Evolutionary conservation across 2,113 vertebrate genomes (phyloP).

Genomic region (Tylochromis polylepis): DNA sequence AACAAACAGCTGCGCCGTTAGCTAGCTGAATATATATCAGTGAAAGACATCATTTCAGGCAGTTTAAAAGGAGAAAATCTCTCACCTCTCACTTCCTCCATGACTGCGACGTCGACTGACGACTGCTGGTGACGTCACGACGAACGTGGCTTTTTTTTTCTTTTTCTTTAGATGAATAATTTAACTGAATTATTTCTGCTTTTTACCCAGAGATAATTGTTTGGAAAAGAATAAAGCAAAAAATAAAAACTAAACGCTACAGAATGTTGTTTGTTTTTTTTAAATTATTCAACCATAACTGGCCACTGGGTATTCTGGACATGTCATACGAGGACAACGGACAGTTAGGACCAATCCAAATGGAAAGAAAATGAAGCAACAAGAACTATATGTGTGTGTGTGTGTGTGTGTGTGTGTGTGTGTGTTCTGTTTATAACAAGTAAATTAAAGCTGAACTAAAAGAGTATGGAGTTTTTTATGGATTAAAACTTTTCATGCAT

Average conservation of each 20-base stretch:
- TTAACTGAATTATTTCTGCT: neutral
- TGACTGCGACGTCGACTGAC: slow-evolving; percentile 48
- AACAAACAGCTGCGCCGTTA: fast-evolving
- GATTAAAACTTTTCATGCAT: neutral
- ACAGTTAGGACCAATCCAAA: neutral
- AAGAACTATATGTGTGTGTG: neutral
- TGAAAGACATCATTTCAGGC: neutral
- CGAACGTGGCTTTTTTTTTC: neutral
- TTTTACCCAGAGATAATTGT: neutral
- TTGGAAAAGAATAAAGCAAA: neutral
- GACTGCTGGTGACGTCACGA: slow-evolving; percentile 51
- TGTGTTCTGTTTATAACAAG: neutral
- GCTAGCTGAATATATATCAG: too few relatives aligned
- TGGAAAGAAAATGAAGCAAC: neutral
- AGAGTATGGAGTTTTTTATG: neutral
- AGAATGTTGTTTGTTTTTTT: neutral
- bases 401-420: neutral
- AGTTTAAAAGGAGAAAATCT: neutral
- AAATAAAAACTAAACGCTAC: neutral
- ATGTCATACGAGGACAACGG: neutral
- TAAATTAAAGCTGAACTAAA: neutral
- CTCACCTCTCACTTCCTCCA: slow-evolving; percentile 78
- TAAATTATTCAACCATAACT: neutral
- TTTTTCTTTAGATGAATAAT: neutral
- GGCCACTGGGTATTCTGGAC: neutral